Base-by-base conservation (phyloP, 2,113 vertebrate genomes). In the Eulemur macaco region DNA sequence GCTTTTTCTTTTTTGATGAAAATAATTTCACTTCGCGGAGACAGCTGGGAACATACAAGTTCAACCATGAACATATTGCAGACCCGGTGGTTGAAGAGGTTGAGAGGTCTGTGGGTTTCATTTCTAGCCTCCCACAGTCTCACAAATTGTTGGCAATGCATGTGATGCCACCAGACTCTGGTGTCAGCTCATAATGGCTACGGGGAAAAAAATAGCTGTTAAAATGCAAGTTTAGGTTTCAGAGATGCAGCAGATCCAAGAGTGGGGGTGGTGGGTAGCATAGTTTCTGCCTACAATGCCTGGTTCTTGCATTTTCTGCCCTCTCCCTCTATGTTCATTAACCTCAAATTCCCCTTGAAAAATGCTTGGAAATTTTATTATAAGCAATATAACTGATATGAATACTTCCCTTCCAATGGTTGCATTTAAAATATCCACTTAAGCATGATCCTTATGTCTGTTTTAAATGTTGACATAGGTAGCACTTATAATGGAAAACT, bases 1-100 rank as follows among this genome's bases (percentile, higher is more conserved):
- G 0, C 37, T 81, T 58, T 87, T 73, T 77, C 11, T 2, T 91
- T 89, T 83, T 27, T 58, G 60, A 86, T 83, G 54, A 93, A 80
- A 89, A 83, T 89, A 68, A 54, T 68, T 89, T 86, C 68, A 85
- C 45, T 91, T 78, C 56, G 89, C 89, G 68, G 63, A 96, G 86
- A 96, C 93, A 95, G 58, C 77, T 96, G 56, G 54, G 69, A 92
- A 92, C 34, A 69, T 47, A 27, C 11, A 92, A 86, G n/a, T 81
- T 86, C 42, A 83, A 8, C 50, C 82, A 56, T 50, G 80, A 80
- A 37, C 73, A 89, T 82, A 80, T 74, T 86, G 54, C 20, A 76
- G 56, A 9, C 63, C 58, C 76, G 39, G 83, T 94, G 74, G 86
- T 34, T 84, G 78, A 86, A 71, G 89, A 87, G 78, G 89, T 31